Percentiles rank a stretch among this genome's conserved stretches.
phyloP scores from a whole-genome alignment of 2,797 vertebrate genomes.

The Sebastes cheni region DNA sequence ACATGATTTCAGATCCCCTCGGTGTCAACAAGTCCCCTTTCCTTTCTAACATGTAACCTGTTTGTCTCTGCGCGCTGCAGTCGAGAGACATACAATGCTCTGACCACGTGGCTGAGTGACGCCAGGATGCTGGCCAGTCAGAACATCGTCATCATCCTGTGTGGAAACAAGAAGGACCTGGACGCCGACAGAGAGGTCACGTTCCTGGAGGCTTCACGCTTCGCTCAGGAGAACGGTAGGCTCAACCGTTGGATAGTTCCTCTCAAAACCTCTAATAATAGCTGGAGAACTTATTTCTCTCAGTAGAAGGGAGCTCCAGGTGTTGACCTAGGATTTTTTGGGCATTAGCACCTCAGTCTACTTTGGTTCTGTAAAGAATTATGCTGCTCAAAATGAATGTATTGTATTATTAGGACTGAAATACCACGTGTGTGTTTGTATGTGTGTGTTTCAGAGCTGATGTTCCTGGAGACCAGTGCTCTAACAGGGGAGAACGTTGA shows the following conservation, averaged over 20 bases:
- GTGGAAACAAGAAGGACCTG: conserved; percentile 95
- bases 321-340: not conserved
- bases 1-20: not conserved
- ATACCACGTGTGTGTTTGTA: not conserved
- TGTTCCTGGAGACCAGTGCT: conserved; percentile 95
- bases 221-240: conserved; percentile 93
- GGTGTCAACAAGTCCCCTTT: not conserved
- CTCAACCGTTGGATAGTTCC: not conserved
- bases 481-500: conserved; percentile 94
- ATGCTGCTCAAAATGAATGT: not conserved
- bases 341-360: not conserved
- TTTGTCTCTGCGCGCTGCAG: conserved; percentile 62
- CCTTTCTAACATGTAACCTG: not conserved
- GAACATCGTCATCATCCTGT: conserved; percentile 94
- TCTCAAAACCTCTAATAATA: not conserved
- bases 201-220: conserved; percentile 93
- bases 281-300: too few relatives aligned
- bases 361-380: not conserved
- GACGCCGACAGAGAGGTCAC: conserved; percentile 93
- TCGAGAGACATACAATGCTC: conserved; percentile 93
- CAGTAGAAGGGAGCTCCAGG: not conserved
- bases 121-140: conserved; percentile 94
- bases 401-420: not conserved
- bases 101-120: conserved; percentile 94
- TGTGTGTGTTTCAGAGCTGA: conserved; percentile 83